These are phyloP conservation scores for Sinelater perroti DNA, from an alignment of 2,888 invertebrate genomes.

Conservation along the genomic window DNA sequence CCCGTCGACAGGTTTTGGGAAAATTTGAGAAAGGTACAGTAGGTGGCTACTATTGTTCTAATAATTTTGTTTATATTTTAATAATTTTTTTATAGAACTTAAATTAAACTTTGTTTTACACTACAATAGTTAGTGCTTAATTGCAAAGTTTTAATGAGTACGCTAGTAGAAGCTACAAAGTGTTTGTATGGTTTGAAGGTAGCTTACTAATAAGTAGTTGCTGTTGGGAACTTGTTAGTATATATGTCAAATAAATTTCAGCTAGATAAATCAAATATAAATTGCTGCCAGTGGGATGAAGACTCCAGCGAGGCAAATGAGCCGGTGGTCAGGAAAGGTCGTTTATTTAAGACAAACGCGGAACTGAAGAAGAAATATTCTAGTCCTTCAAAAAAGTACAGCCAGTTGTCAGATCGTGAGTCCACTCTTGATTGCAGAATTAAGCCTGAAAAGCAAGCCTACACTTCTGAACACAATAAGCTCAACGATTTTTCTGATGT, in stretches of 20 bases:
- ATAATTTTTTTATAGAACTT: too few relatives aligned
- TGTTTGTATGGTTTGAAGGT: background rate
- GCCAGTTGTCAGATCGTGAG: slow-evolving; percentile 27
- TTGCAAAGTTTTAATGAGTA: too few relatives aligned
- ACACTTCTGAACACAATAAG: slow-evolving; percentile 26
- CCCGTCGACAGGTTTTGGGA: too few relatives aligned
- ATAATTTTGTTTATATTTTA: too few relatives aligned
- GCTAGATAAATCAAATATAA: slow-evolving; percentile 50
- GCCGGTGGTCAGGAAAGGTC: slow-evolving; percentile 64
- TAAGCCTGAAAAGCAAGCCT: slow-evolving; percentile 14
- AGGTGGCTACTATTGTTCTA: too few relatives aligned
- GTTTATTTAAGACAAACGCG: slow-evolving; percentile 78
- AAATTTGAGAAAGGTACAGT: too few relatives aligned
- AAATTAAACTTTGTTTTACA: too few relatives aligned
- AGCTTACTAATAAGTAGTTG: background rate
- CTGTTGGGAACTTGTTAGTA: background rate
- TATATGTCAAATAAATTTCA: slow-evolving; percentile 30
- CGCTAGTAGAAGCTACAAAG: too few relatives aligned
- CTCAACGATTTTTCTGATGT: slow-evolving; percentile 17
- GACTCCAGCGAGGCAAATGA: slow-evolving; percentile 38
- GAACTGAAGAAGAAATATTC: slow-evolving; percentile 69
- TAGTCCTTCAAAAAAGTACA: slow-evolving; percentile 51
- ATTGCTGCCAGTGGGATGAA: slow-evolving; percentile 54
- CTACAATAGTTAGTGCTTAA: too few relatives aligned
- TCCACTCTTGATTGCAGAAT: slow-evolving; percentile 18